phyloP scores from a whole-genome alignment of 2,797 vertebrate species.

The Florisuga fusca region DNA sequence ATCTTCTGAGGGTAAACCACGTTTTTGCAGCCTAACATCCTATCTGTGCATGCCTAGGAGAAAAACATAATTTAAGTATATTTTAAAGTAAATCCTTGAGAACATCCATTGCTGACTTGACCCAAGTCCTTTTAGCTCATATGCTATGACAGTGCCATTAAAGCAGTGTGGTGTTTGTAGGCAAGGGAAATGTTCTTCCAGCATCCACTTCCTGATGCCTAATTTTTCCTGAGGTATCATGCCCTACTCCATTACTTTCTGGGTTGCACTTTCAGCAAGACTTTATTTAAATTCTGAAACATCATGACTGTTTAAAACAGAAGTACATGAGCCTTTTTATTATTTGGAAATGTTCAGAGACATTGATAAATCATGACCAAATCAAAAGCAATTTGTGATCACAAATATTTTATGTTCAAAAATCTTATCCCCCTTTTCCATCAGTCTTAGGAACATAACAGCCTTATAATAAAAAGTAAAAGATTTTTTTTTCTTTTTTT shows the following conservation, averaged over 20 bases:
- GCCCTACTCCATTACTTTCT: not conserved
- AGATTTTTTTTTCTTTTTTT: rapidly evolving
- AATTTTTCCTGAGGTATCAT: not conserved
- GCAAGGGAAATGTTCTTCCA: not conserved
- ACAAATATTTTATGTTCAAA: not conserved
- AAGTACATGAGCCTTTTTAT: not conserved
- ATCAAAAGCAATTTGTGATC: not conserved
- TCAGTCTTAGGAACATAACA: not conserved
- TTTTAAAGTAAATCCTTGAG: not conserved
- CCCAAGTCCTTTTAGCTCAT: not conserved
- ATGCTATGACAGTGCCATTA: not conserved
- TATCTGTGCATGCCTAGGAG: not conserved
- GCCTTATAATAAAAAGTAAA: not conserved
- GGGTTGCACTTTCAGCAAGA: not conserved
- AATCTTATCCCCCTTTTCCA: not conserved
- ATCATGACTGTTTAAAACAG: not conserved
- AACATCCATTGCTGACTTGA: not conserved
- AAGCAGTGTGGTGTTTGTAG: not conserved
- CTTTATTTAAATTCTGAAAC: not conserved
- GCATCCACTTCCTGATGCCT: not conserved
- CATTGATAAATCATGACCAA: not conserved
- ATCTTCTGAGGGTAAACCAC: not conserved
- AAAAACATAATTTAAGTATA: not conserved
- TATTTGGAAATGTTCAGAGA: not conserved
- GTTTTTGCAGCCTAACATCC: not conserved